Base-by-base conservation (phyloP, 2,113 vertebrate genomes). In the Proterorhinus semilunaris region DNA sequence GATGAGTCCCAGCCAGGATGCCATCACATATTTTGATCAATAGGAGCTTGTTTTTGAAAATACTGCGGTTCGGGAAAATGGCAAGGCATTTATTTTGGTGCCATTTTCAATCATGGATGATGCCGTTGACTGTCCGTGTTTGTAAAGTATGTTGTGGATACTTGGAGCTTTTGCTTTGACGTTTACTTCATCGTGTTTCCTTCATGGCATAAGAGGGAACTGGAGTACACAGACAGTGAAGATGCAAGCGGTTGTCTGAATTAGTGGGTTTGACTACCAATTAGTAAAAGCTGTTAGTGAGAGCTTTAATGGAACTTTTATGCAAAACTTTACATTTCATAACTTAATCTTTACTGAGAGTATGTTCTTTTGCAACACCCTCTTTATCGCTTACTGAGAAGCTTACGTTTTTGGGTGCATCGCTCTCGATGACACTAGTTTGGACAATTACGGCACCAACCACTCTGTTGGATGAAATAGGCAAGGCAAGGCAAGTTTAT, bases 1-100 rank as follows among this genome's bases (percentile, higher is more conserved):
- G 42, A 45, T 61, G 58, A 61, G 58, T 61, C 58, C 2, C 57
- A 43, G 57, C 57, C 36, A 59, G 57, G 36, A 43, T 5, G 55
- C 6, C 12, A 42, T 15, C 36, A 61, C 15, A 13, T 45, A 5
- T 43, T 45, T 42, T 45, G 13, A n/a, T 61, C 58, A 61, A 61
- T 61, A 61, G 58, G 7, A 45, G 36, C 58, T 16, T 61, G 58
- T 61, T 45, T 44, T 10, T n/a, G 13, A 45, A 13, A 8, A 7
- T 10, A 6, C 12, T 61, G 58, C 6, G 58, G 58, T 44, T 61
- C 44, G 6, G 58, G 57, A n/a, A 43, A n/a, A 61, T 43, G 13
- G 21, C 5, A 7, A 13, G 7, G 17, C 11, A 15, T 61, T 61
- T 61, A 61, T 61, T 61, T 61, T 42, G 12, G 58, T 61, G 58